Evolutionary conservation across 2,797 vertebrate genomes (phyloP).

Genomic region (Cottoperca gobio): DNA sequence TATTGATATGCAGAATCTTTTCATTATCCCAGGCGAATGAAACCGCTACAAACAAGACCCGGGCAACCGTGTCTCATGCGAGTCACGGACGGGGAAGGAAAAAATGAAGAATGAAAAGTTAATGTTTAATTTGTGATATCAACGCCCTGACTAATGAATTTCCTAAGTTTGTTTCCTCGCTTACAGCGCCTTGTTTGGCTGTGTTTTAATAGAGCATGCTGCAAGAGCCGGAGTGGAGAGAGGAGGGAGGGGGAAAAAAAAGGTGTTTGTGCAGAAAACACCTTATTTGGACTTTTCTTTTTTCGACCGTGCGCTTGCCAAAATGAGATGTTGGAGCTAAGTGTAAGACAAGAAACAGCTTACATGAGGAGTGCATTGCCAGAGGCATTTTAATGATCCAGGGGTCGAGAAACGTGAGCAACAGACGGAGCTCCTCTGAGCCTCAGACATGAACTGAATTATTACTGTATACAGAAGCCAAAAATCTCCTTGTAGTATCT

Average conservation of each 20-base stretch:
- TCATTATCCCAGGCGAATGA: conserved; percentile 69
- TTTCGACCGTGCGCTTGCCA: conserved; percentile 63
- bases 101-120: conserved; percentile 49
- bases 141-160: conserved; percentile 69
- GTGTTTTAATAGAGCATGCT: conserved; percentile 62
- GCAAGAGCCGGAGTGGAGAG: conserved; percentile 13
- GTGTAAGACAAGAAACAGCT: conserved; percentile 75
- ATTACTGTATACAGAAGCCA: conserved; percentile 60
- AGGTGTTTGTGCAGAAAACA: conserved; percentile 65
- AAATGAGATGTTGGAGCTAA: conserved; percentile 66
- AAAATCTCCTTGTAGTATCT: conserved; percentile 34
- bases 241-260: neutral
- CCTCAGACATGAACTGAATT: conserved; percentile 69
- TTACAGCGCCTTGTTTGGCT: conserved; percentile 66
- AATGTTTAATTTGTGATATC: conserved; percentile 73
- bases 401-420: conserved; percentile 53
- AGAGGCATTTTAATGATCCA: conserved; percentile 75
- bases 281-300: conserved; percentile 80
- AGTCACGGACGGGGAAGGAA: neutral
- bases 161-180: conserved; percentile 59
- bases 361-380: conserved; percentile 63
- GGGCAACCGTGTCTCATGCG: conserved; percentile 50
- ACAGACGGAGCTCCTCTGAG: conserved; percentile 56
- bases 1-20: conserved; percentile 74
- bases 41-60: conserved; percentile 59